phyloP scores from a whole-genome alignment of 2,888 invertebrate genomes.

The Eilema depressum region DNA sequence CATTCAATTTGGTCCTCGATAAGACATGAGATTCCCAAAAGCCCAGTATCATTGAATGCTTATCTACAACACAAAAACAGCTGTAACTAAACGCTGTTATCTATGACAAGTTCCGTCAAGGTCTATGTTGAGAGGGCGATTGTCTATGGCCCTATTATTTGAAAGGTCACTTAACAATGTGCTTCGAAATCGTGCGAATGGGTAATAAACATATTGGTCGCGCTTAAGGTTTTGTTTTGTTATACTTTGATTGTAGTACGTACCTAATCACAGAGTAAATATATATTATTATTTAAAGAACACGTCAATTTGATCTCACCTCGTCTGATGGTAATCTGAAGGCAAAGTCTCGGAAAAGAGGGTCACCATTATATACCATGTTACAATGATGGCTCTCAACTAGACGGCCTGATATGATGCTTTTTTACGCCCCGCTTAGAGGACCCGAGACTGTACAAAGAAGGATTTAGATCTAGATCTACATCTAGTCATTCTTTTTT shows the following conservation, averaged over 20 bases:
- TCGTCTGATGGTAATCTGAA: too few relatives aligned
- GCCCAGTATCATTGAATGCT: neutral
- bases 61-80: neutral
- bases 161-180: slow-evolving; percentile 13
- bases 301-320: too few relatives aligned
- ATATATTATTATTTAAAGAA: too few relatives aligned
- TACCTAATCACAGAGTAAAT: neutral
- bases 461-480: too few relatives aligned
- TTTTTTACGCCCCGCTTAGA: too few relatives aligned
- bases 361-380: too few relatives aligned
- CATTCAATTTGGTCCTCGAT: neutral
- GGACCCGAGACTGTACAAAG: too few relatives aligned
- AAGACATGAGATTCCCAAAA: neutral
- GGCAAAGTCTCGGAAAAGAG: too few relatives aligned
- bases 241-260: neutral
- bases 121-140: slow-evolving; percentile 12
- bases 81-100: slow-evolving; percentile 7
- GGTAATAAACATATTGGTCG: neutral
- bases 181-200: slow-evolving; percentile 8
- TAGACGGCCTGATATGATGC: too few relatives aligned
- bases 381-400: too few relatives aligned
- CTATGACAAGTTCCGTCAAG: slow-evolving; percentile 4
- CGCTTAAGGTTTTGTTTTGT: neutral
- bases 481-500: too few relatives aligned
- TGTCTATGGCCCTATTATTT: slow-evolving; percentile 15